These are phyloP conservation scores for Pinna nobilis DNA, from an alignment of 1,140 invertebrate species.

Conservation along the genomic window DNA sequence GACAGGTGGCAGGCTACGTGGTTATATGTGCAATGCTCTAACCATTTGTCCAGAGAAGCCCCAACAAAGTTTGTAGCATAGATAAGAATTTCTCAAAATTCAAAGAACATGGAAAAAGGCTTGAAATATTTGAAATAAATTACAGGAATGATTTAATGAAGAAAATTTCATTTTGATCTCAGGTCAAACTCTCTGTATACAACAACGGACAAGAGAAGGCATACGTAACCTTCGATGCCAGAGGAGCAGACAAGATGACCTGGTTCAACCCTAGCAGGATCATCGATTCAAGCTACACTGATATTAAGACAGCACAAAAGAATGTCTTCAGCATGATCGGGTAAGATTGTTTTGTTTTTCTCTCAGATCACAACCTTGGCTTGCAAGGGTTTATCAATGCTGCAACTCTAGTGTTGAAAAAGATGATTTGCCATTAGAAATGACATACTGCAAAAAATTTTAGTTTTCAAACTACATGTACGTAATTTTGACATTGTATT, in stretches of 20 bases:
- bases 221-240: constrained; percentile 59
- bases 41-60: no score
- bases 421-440: not conserved
- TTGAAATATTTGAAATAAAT: no score
- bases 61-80: no score
- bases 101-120: no score
- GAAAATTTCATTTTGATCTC: not conserved
- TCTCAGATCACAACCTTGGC: not conserved
- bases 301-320: constrained; percentile 52
- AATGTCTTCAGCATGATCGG: constrained; percentile 58
- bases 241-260: constrained; percentile 51
- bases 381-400: not conserved
- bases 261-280: constrained; percentile 59
- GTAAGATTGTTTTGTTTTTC: constrained; percentile 29
- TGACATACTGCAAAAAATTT: not conserved
- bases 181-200: constrained; percentile 61
- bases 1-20: no score
- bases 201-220: constrained; percentile 59
- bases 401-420: not conserved
- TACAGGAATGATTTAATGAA: no score
- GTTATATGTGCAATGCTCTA: no score
- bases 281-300: constrained; percentile 59
- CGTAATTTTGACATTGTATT: not conserved
- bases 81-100: no score
- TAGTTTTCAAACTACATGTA: not conserved